Evolutionary conservation across 2,797 vertebrate genomes (phyloP).

Genomic region (Chaetophractus vellerosus): DNA sequence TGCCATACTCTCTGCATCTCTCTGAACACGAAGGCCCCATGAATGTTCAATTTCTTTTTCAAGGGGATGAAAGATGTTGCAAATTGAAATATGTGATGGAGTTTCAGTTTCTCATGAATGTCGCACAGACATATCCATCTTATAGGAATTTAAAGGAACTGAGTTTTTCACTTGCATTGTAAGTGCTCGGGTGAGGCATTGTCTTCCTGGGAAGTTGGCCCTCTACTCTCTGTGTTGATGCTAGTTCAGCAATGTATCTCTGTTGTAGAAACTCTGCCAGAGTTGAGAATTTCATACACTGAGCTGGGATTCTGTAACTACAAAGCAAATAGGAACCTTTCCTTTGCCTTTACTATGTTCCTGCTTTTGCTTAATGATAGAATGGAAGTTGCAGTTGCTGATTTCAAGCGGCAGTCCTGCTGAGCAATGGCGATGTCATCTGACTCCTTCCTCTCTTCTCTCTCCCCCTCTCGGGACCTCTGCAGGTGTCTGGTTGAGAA

Average conservation of each 20-base stretch:
- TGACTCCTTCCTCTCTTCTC: slow-evolving; percentile 54
- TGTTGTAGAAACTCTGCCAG: background rate
- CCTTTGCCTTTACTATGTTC: slow-evolving; percentile 2
- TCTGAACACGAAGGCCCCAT: background rate
- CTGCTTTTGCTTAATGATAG: background rate
- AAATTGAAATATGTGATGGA: background rate
- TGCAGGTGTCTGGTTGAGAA: slow-evolving; percentile 93
- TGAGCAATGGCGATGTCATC: background rate
- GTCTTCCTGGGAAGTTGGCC: background rate
- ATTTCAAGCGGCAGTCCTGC: background rate
- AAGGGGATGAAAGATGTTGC: background rate
- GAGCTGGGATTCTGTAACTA: background rate
- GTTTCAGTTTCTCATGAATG: background rate
- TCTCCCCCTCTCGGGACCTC: background rate
- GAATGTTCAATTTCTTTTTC: background rate
- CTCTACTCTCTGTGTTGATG: background rate
- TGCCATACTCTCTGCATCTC: background rate
- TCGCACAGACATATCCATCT: background rate
- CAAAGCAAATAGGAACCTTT: background rate
- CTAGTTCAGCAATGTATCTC: background rate
- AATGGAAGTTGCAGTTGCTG: background rate
- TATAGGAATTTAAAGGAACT: background rate
- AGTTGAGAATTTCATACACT: background rate
- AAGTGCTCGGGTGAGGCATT: background rate
- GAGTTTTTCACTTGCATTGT: background rate